Percentiles rank a stretch among this genome's conserved stretches.
Conservation (phyloP, 2,888 invertebrate genomes). For the Sinopyrophorus schimmeli region DNA sequence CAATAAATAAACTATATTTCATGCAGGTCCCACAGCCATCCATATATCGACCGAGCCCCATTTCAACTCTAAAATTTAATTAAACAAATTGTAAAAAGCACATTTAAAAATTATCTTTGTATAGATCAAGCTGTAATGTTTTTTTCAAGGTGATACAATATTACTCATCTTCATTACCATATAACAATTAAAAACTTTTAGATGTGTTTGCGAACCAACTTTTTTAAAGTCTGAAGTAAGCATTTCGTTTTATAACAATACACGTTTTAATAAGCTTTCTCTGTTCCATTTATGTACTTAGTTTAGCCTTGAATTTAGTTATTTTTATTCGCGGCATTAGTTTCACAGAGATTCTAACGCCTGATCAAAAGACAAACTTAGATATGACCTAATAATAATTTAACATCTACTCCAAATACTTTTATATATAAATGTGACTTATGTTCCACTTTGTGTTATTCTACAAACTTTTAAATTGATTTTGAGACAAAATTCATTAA, state of each 20-base stretch:
- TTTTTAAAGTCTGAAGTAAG: neutral
- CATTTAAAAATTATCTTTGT: slow-evolving; percentile 1
- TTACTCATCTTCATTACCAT: slow-evolving; percentile 19
- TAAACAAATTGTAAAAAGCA: slow-evolving; percentile 4
- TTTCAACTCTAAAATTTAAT: slow-evolving; percentile 41
- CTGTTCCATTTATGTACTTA: slow-evolving; percentile 19
- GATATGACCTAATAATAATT: slow-evolving; percentile 23
- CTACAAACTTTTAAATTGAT: too few relatives aligned
- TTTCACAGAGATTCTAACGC: slow-evolving; percentile 23
- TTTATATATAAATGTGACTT: slow-evolving; percentile 3
- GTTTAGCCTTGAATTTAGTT: slow-evolving; percentile 26
- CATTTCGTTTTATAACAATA: neutral
- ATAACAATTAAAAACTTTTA: neutral
- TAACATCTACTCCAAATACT: slow-evolving; percentile 5
- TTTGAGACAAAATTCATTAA: too few relatives aligned
- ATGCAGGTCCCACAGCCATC: slow-evolving; percentile 88
- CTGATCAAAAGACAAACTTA: slow-evolving; percentile 19
- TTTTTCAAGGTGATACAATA: slow-evolving; percentile 11
- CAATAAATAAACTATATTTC: slow-evolving; percentile 81
- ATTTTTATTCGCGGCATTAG: slow-evolving; percentile 18
- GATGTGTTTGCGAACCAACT: neutral
- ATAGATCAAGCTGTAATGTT: neutral
- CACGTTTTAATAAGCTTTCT: slow-evolving; percentile 19
- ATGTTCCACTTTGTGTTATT: neutral
- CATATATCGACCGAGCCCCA: slow-evolving; percentile 81